Evolutionary conservation across 2,113 vertebrate genomes (phyloP), one percentile per base, ranked within the genome.

Genomic region (Peromyscus leucopus): DNA sequence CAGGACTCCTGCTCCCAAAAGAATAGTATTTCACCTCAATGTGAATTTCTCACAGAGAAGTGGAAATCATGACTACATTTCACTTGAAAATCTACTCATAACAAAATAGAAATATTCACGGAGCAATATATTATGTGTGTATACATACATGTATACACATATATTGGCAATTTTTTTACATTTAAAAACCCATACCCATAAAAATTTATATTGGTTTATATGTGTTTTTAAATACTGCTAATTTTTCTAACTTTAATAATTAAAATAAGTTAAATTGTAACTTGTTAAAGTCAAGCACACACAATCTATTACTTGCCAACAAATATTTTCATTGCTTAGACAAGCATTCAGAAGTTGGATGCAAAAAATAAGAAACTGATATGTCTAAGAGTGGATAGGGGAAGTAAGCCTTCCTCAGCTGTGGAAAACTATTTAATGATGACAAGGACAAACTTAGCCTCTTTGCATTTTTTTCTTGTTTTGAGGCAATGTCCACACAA

Each of bases 21-120:
- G 94, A 94, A 96, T 76, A 83, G 48, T 90, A 91, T 96, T 96
- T 96, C n/a, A 94, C 46, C 31, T 95, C n/a, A 59, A 59, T 94
- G 83, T 93, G 93, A 95, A 89, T 91, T 95, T 96, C 11, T 92
- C 75, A 61, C 48, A 80, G 91, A 65, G 33, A 97, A 96, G 96
- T 71, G 10, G 84, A 87, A 93, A 93, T 89, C 96, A 94, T 76
- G 31, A 84, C 93, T 93, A 79, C 1, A 17, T 74, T 94, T 31
- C 31, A 94, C 57, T 86, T 94, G 46, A 46, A 98, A 96, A 96
- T 89, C 28, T 67, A 31, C 72, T 82, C 79, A 89, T 93, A 93
- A 93, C 63, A 97, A 85, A 74, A 3, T 36, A 42, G 71, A 96
- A 95, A 55, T 79, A 86, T 90, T 89, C 82, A 91, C 76, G 71